These are phyloP conservation scores for Nephotettix cincticeps DNA, from an alignment of 1,140 invertebrate species.

Conservation along the genomic window DNA sequence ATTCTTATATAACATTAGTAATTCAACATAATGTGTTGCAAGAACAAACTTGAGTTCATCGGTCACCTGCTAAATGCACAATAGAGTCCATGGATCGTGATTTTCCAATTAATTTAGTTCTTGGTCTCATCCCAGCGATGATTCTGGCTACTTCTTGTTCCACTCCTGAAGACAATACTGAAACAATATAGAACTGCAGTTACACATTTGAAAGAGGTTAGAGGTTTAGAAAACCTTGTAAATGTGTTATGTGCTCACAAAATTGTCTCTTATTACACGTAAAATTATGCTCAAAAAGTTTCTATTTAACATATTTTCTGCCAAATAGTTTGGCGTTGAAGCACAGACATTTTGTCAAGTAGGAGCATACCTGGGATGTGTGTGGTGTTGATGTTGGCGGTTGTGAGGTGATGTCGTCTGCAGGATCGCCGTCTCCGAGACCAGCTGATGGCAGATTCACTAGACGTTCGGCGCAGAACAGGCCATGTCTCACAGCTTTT, in stretches of 20 bases:
- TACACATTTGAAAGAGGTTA: too few relatives aligned
- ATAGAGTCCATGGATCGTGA: slow-evolving; percentile 40
- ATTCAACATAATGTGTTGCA: too few relatives aligned
- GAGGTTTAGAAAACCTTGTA: too few relatives aligned
- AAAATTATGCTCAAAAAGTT: too few relatives aligned
- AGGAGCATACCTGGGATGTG: slow-evolving; percentile 35
- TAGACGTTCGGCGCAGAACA: neutral
- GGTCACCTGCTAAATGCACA: neutral
- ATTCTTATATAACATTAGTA: too few relatives aligned
- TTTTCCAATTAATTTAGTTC: slow-evolving; percentile 22
- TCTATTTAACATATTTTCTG: too few relatives aligned
- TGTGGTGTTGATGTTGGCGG: slow-evolving; percentile 26
- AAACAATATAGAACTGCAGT: too few relatives aligned
- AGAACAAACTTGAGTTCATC: too few relatives aligned
- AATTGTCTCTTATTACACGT: too few relatives aligned
- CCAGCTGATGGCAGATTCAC: slow-evolving; percentile 15
- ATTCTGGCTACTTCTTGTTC: slow-evolving; percentile 55
- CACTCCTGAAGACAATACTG: slow-evolving; percentile 52
- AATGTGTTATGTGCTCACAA: too few relatives aligned
- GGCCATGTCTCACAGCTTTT: slow-evolving; percentile 15
- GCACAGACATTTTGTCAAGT: too few relatives aligned
- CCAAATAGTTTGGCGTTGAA: too few relatives aligned
- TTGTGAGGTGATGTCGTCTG: neutral
- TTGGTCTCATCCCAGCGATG: slow-evolving; percentile 41
- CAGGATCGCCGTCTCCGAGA: neutral